Evolutionary conservation across 2,113 vertebrate species (phyloP).

Genomic region (Platysteira castanea): DNA sequence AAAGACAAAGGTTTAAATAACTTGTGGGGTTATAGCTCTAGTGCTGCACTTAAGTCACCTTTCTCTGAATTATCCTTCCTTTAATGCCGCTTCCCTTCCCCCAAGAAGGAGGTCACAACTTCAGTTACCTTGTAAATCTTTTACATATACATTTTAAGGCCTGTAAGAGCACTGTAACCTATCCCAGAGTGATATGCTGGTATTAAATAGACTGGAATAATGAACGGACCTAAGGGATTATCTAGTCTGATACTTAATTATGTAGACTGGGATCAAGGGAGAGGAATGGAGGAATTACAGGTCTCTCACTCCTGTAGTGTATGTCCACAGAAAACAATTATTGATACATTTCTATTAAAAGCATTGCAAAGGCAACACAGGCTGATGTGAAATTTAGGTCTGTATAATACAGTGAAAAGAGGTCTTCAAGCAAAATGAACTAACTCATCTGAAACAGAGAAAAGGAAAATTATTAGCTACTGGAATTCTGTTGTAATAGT

Average conservation of each 20-base stretch:
- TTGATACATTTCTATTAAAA: not conserved
- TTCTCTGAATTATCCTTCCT: not conserved
- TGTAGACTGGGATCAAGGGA: conserved; percentile 24
- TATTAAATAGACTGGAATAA: conserved; percentile 63
- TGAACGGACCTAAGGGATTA: conserved; percentile 42
- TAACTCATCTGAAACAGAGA: not conserved
- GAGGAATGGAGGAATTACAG: conserved; percentile 17
- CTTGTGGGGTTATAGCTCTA: conserved; percentile 10
- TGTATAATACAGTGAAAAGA: not conserved
- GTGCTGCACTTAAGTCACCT: not conserved
- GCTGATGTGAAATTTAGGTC: not conserved
- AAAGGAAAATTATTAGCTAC: not conserved
- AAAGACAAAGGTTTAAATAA: conserved; percentile 18
- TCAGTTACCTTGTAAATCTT: conserved; percentile 14
- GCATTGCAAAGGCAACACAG: not conserved
- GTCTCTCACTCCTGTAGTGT: not conserved
- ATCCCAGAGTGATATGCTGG: not conserved
- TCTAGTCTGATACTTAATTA: conserved; percentile 62
- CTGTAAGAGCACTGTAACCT: not conserved
- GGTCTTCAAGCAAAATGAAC: not conserved
- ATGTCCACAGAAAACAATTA: not conserved
- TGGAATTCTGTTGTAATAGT: not conserved
- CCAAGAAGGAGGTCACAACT: conserved; percentile 1
- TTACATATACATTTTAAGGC: not conserved
- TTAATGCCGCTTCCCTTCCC: not conserved